Base-by-base conservation (phyloP, 2,797 vertebrate genomes). In the Channallabes apus region DNA sequence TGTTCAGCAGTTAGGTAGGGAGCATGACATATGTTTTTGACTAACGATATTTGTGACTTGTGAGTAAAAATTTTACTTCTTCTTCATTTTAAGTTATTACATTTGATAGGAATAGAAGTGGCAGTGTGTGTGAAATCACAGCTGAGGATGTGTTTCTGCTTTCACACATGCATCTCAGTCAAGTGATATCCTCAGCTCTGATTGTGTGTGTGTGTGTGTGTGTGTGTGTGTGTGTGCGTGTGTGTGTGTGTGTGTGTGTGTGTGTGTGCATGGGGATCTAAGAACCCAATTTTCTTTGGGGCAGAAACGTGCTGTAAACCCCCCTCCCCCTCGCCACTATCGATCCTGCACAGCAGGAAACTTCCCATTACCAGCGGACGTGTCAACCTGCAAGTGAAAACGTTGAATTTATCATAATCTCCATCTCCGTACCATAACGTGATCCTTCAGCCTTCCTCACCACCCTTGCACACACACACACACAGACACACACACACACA, bases 391-490 rank as follows among this genome's bases (percentile, higher is more conserved):
- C 14, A 0, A 54, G 22, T 24, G 72, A 84, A 84, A 77, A 78
- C 73, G 73, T 27, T 67, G 62, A 58, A 41, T 68, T 83, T 84
- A 59, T 84, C 64, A 84, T 75, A 9, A 75, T 75, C 46, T 54
- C 22, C 1, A 27, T 41, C 38, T 71, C 20, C 11, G 2, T 14
- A 54, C 17, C 46, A 17, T 41, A 22, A 68, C 12, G 6, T 17
- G 15, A 54, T 6, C 61, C 20, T 46, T 11, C 46, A 54, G 3
- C 61, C 20, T 46, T 11, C 46, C 46, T 46, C 46, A 46, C 46
- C 46, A 9, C 46, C 9, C 2, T 11, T 3, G 3, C 35, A 4
- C 3, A 4, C 35, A 41, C 41, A 41, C 41, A 41, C 41, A 46
- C 41, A 46, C 46, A 46, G 8, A 46, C 41, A 46, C 41, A 46